A percentile compares a stretch with the other conserved stretches of the same genome.
Evolutionary conservation across 92 coral and sea anemone species (phyloP).

Genomic region (Ricordea florida): DNA sequence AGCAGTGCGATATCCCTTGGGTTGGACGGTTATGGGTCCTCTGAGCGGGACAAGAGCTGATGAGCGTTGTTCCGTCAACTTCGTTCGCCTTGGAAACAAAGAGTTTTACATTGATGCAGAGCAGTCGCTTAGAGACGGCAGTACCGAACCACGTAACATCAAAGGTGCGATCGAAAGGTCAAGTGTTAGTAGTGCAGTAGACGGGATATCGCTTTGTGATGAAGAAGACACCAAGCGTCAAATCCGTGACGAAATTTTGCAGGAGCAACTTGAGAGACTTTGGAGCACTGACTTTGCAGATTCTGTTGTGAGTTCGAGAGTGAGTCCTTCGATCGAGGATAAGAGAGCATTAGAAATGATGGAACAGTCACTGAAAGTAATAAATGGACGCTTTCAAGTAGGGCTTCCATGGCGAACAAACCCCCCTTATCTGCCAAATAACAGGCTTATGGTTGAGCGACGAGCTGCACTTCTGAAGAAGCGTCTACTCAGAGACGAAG

Average conservation of each 20-base stretch:
- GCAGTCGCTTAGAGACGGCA: background rate
- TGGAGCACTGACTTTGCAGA: slow-evolving; percentile 34
- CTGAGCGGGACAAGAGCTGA: slow-evolving; percentile 6
- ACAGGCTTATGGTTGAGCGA: no score
- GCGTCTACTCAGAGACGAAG: no score
- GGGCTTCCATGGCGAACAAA: no score
- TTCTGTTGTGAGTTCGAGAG: background rate
- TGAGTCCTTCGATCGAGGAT: slow-evolving; percentile 6
- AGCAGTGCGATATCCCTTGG: slow-evolving; percentile 39
- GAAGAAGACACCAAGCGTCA: slow-evolving; percentile 7
- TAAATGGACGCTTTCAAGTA: no score
- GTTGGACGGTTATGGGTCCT: slow-evolving; percentile 66
- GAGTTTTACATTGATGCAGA: slow-evolving; percentile 1
- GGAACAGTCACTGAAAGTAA: background rate
- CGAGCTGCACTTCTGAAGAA: no score
- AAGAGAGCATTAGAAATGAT: background rate
- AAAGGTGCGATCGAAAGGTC: background rate
- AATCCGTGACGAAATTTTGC: slow-evolving; percentile 23
- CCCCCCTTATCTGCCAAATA: no score
- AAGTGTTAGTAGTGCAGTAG: background rate
- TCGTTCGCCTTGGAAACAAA: slow-evolving; percentile 16
- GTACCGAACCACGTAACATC: background rate
- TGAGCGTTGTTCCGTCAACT: slow-evolving; percentile 23
- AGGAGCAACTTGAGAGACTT: slow-evolving; percentile 46
- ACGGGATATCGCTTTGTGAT: background rate